Evolutionary conservation across 2,113 vertebrate species (phyloP), one percentile per base, ranked within the genome.

Genomic region (Pseudorasbora parva): DNA sequence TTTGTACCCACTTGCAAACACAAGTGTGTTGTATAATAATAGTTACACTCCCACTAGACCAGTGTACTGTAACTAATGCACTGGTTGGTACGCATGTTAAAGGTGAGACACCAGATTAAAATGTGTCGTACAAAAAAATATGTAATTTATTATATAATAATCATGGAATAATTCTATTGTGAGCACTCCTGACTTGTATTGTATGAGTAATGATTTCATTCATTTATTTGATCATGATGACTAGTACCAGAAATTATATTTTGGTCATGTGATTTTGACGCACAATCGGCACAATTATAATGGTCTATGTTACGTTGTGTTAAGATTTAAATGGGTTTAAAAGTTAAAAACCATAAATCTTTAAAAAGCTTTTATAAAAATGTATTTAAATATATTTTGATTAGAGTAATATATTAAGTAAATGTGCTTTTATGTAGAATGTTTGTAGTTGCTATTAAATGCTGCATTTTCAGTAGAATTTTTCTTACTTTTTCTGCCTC

Each of bases 361-460:
- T 19, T 43, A 57, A 69, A 21, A 30, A 45, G 1, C 23, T 56
- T 64, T 66, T 79, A 45, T 86, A 15, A 75, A 69, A 47, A 66
- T 49, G 45, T 64, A 41, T 80, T 49, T 33, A 47, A 85, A 82
- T 82, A 49, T 86, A 68, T 66, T 86, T 72, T 79, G 12, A 78
- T 78, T 45, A 62, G 12, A 79, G 45, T 66, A 64, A 62, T 79
- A 78, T 62, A 62, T 78, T n/a, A 60, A 23, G 21, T 49, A 62
- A 64, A 17, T 57, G 33, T 59, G 60, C 25, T 71, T 82, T 25
- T 83, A 11, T 86, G 73, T 83, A 80, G 25, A 75, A 47, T 74
- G 37, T 27, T 64, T 54, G 57, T 43, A 47, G 75, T 82, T 45
- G n/a, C 33, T 83, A 83, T 83, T 83, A 86, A 86, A 86, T 45